These are phyloP conservation scores for Acanthoscelides obtectus DNA, from an alignment of 2,888 invertebrate genomes.

Conservation along the genomic window DNA sequence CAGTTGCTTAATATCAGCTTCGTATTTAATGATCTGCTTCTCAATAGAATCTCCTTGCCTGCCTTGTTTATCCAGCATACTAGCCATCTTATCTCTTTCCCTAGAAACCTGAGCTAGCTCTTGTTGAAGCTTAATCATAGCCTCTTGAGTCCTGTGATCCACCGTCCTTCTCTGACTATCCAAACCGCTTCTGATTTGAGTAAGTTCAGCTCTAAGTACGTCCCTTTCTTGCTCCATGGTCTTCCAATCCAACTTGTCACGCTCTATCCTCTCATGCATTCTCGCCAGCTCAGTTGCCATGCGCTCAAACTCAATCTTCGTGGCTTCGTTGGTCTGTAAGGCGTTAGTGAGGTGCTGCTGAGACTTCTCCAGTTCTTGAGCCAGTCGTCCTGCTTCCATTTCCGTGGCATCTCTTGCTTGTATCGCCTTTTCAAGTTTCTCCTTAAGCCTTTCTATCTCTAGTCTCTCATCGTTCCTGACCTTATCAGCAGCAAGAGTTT, in stretches of 20 bases:
- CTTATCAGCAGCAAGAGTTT: slow-evolving; percentile 59
- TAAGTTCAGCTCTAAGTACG: slow-evolving; percentile 63
- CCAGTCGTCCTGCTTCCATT: slow-evolving; percentile 77
- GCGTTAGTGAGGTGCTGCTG: slow-evolving; percentile 79
- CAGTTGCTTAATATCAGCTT: slow-evolving; percentile 79
- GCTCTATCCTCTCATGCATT: slow-evolving; percentile 75
- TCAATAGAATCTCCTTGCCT: slow-evolving; percentile 77
- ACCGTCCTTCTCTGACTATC: slow-evolving; percentile 62
- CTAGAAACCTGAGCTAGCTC: slow-evolving; percentile 56
- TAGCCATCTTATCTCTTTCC: slow-evolving; percentile 73
- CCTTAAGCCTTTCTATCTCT: slow-evolving; percentile 79
- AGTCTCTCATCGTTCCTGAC: slow-evolving; percentile 64
- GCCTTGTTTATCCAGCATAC: slow-evolving; percentile 72
- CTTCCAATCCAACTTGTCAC: slow-evolving; percentile 65
- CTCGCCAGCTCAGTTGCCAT: slow-evolving; percentile 77
- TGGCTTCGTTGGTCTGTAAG: slow-evolving; percentile 76
- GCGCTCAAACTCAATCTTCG: slow-evolving; percentile 79
- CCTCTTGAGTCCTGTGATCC: slow-evolving; percentile 68
- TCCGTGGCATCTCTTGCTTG: slow-evolving; percentile 78
- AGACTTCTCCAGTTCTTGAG: slow-evolving; percentile 81
- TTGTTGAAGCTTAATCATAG: slow-evolving; percentile 66
- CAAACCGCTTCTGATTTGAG: slow-evolving; percentile 59
- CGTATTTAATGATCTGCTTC: slow-evolving; percentile 79
- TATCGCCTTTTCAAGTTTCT: slow-evolving; percentile 81
- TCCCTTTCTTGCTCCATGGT: slow-evolving; percentile 72